Evolutionary conservation across 1,140 invertebrate genomes (phyloP).

Genomic region (Drosophila mayri): DNA sequence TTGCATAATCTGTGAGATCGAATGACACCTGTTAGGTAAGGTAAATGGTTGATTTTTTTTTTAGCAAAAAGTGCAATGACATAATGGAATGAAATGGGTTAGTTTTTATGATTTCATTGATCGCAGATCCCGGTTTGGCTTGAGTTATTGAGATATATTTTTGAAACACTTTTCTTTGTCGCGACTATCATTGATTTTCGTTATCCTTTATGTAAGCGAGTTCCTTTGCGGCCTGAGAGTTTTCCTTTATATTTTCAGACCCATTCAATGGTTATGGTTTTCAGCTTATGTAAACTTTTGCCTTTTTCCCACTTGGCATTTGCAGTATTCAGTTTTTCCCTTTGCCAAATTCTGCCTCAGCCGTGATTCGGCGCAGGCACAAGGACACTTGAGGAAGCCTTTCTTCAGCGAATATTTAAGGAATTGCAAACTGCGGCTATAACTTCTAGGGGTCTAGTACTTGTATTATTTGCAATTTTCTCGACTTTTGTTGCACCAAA

Average conservation of each 20-base stretch:
- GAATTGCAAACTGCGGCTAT: not conserved
- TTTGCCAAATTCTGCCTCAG: slow-evolving; percentile 3
- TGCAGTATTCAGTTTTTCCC: slow-evolving; percentile 21
- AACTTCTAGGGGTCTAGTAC: not conserved
- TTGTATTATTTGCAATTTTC: not conserved
- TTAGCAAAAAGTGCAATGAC: slow-evolving; percentile 9
- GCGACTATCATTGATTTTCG: slow-evolving; percentile 1
- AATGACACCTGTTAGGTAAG: slow-evolving; percentile 58
- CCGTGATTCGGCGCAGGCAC: slow-evolving; percentile 20
- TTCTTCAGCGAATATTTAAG: not conserved
- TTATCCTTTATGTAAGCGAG: slow-evolving; percentile 23
- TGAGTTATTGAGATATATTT: not conserved
- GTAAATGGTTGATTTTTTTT: not conserved
- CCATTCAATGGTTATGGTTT: slow-evolving; percentile 2
- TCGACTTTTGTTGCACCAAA: slow-evolving; percentile 12
- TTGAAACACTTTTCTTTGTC: not conserved
- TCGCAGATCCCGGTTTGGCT: not conserved
- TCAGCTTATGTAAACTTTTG: slow-evolving; percentile 66
- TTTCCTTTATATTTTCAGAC: not conserved
- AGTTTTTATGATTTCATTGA: not conserved
- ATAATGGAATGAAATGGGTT: slow-evolving; percentile 1
- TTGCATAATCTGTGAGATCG: slow-evolving; percentile 2
- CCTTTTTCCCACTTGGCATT: slow-evolving; percentile 27
- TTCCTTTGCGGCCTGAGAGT: not conserved
- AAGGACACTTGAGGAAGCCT: slow-evolving; percentile 35